Percentiles rank a stretch among this genome's conserved stretches.
These are phyloP conservation scores for Liparis tanakae DNA, from an alignment of 2,797 vertebrate genomes.

Conservation along the genomic window DNA sequence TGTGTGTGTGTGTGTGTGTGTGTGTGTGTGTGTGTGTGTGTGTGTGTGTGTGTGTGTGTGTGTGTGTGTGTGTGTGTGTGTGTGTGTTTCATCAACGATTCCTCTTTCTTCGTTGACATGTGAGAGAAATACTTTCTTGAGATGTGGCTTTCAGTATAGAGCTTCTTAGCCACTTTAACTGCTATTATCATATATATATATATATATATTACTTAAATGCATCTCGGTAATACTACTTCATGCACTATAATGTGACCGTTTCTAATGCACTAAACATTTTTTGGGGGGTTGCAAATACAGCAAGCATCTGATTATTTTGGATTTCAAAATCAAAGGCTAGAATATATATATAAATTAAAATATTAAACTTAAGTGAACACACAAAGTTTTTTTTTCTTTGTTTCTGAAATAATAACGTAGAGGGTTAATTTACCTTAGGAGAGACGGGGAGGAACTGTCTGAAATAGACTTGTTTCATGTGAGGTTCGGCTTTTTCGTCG, in stretches of 20 bases:
- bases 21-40: not conserved
- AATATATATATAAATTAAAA: not conserved
- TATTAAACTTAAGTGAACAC: not conserved
- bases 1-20: not conserved
- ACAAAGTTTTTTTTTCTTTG: not conserved
- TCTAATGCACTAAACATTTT: not conserved
- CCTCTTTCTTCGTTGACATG: too few species aligned
- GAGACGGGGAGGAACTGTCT: constrained; percentile 91
- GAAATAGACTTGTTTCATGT: constrained; percentile 88
- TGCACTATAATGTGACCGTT: not conserved
- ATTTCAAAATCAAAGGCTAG: not conserved
- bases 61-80: not conserved
- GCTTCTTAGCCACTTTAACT: not conserved
- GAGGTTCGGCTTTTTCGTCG: constrained; percentile 69
- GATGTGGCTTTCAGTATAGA: not conserved
- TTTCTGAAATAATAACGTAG: not conserved
- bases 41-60: not conserved
- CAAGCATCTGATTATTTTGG: not conserved
- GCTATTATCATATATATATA: not conserved
- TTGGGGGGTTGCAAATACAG: not conserved
- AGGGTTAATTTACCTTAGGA: constrained; percentile 82
- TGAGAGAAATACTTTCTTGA: not conserved
- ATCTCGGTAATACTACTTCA: not conserved
- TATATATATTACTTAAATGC: not conserved
- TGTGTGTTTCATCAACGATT: not conserved